Conservation (phyloP, 2,888 invertebrate species). For the Protophormia terraenovae region DNA sequence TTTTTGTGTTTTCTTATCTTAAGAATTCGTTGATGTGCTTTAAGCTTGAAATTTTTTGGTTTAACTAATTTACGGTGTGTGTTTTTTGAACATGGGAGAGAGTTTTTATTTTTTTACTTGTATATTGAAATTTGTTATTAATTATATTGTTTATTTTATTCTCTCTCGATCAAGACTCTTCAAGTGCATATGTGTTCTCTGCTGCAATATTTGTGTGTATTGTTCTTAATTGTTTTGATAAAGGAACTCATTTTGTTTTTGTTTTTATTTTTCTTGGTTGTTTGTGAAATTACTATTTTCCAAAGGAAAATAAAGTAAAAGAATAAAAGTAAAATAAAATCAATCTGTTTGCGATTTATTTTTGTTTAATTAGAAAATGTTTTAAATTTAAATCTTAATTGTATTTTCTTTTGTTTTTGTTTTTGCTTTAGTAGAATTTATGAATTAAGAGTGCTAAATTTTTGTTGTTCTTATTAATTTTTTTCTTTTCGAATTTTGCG, state of each 20-base stretch:
- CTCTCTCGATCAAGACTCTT: neutral
- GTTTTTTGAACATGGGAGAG: constrained; percentile 28
- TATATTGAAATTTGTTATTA: neutral
- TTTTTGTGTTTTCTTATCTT: constrained; percentile 30
- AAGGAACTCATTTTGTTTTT: constrained; percentile 60
- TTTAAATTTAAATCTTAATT: constrained; percentile 32
- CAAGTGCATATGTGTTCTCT: neutral
- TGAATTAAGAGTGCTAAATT: constrained; percentile 54
- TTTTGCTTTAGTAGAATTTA: constrained; percentile 28
- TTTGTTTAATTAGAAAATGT: constrained; percentile 35
- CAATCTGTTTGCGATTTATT: neutral
- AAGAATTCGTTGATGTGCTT: constrained; percentile 58
- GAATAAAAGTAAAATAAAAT: neutral
- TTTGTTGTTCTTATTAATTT: constrained; percentile 15
- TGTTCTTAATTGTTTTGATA: constrained; percentile 27
- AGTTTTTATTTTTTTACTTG: constrained; percentile 29
- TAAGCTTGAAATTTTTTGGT: constrained; percentile 11
- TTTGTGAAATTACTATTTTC: neutral
- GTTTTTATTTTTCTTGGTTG: neutral
- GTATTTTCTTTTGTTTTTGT: neutral
- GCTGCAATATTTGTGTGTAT: neutral
- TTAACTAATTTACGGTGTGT: constrained; percentile 45
- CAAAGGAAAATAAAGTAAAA: neutral
- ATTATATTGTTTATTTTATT: neutral
- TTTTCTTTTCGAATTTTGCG: constrained; percentile 43